A percentile compares a stretch with the other conserved stretches of the same genome.
phyloP scores from a whole-genome alignment of 2,797 vertebrate genomes.

The Poecilia wingei region DNA sequence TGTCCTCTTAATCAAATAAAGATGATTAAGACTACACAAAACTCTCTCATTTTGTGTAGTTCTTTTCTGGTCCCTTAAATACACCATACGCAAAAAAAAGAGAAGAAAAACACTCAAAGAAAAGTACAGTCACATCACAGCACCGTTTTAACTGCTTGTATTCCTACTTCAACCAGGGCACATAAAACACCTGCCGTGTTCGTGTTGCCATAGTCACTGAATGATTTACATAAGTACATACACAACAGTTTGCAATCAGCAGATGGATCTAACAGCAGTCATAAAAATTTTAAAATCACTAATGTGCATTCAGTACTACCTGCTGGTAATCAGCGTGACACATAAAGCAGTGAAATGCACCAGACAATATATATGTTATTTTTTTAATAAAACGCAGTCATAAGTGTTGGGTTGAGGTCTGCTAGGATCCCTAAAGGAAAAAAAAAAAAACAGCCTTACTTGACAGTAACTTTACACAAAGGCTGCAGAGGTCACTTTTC shows the following conservation, averaged over 20 bases:
- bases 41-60: background rate
- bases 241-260: slow-evolving; percentile 19
- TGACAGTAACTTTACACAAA: background rate
- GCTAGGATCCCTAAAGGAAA: background rate
- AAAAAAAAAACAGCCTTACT: background rate
- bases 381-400: background rate
- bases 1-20: background rate
- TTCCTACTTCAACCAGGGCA: slow-evolving; percentile 4
- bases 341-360: background rate
- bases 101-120: background rate
- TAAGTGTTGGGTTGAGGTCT: background rate
- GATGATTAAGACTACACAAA: background rate
- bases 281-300: slow-evolving; percentile 11
- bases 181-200: slow-evolving; percentile 16
- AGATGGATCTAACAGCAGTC: slow-evolving; percentile 14
- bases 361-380: background rate
- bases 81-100: background rate
- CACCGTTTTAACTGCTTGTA: background rate
- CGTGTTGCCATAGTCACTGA: slow-evolving; percentile 23
- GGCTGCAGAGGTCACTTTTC: background rate
- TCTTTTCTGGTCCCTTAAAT: background rate
- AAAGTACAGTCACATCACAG: background rate
- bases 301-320: background rate
- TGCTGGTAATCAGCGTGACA: background rate
- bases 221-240: slow-evolving; percentile 24